Percentiles rank a stretch among this genome's conserved stretches.
phyloP scores from a whole-genome alignment of 2,888 invertebrate species.

The Caenorhabditis wallacei region DNA sequence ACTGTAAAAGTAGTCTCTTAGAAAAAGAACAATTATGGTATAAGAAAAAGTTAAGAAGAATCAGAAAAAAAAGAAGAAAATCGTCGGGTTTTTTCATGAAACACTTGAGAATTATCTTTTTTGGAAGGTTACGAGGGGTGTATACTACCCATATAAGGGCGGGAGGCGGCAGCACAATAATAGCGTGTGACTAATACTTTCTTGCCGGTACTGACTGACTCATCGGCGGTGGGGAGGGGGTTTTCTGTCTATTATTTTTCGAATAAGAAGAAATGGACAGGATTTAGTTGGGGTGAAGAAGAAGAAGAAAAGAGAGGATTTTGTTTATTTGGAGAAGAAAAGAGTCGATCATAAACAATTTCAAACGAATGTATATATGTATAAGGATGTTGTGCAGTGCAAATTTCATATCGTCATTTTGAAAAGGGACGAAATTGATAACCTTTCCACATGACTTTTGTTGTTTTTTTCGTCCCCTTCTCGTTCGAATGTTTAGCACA shows the following conservation, averaged over 20 bases:
- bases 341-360: constrained; percentile 51
- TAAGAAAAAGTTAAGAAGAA: neutral
- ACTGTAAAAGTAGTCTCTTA: constrained; percentile 1
- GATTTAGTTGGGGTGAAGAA: constrained; percentile 18
- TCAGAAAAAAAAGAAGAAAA: constrained; percentile 14
- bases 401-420: neutral
- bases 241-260: constrained; percentile 14
- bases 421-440: neutral
- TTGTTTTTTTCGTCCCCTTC: constrained; percentile 5
- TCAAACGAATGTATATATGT: constrained; percentile 36
- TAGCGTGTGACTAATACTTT: constrained; percentile 57
- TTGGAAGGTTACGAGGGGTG: constrained; percentile 16
- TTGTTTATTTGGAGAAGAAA: constrained; percentile 47
- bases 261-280: constrained; percentile 42
- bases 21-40: constrained; percentile 6
- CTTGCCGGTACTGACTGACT: constrained; percentile 43
- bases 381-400: constrained; percentile 2
- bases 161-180: constrained; percentile 53
- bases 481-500: neutral
- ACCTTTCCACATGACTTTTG: constrained; percentile 32
- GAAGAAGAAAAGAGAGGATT: constrained; percentile 22
- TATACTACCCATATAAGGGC: constrained; percentile 20
- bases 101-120: constrained; percentile 39
- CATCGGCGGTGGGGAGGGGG: constrained; percentile 8
- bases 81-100: neutral